Evolutionary conservation across 1,140 invertebrate genomes (phyloP).

Genomic region (Polypedilum vanderplanki): DNA sequence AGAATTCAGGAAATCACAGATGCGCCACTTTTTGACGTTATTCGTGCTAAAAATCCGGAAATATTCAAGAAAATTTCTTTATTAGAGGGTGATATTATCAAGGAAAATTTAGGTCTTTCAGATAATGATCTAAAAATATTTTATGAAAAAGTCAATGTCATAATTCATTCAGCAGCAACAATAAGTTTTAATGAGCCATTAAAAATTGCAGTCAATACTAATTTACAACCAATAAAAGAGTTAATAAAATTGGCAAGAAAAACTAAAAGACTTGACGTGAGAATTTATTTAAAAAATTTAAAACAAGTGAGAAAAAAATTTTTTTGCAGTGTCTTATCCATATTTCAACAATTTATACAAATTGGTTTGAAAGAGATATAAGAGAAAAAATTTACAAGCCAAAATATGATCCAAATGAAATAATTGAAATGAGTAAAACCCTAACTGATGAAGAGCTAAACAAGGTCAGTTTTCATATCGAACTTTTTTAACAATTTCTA

Average conservation of each 20-base stretch:
- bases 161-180: constrained; percentile 64
- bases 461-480: constrained; percentile 34
- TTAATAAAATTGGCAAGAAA: constrained; percentile 55
- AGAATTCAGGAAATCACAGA: constrained; percentile 50
- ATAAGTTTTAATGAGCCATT: constrained; percentile 64
- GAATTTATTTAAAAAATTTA: background rate
- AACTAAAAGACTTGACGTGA: constrained; percentile 57
- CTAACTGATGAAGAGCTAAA: constrained; percentile 47
- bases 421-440: constrained; percentile 50
- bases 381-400: constrained; percentile 63
- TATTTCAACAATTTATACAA: constrained; percentile 64
- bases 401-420: constrained; percentile 52
- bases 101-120: too few species aligned
- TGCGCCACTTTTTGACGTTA: constrained; percentile 48
- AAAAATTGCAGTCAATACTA: constrained; percentile 56
- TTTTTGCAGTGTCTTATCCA: constrained; percentile 52
- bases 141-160: constrained; percentile 55
- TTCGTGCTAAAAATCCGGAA: constrained; percentile 54
- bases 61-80: constrained; percentile 57
- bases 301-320: too few species aligned
- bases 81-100: constrained; percentile 56
- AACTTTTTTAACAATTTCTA: constrained; percentile 29
- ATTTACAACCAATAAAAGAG: constrained; percentile 59
- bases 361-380: constrained; percentile 50
- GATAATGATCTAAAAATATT: constrained; percentile 41